Conservation (phyloP, 2,797 vertebrate genomes). For the Rhinophrynus dorsalis region DNA sequence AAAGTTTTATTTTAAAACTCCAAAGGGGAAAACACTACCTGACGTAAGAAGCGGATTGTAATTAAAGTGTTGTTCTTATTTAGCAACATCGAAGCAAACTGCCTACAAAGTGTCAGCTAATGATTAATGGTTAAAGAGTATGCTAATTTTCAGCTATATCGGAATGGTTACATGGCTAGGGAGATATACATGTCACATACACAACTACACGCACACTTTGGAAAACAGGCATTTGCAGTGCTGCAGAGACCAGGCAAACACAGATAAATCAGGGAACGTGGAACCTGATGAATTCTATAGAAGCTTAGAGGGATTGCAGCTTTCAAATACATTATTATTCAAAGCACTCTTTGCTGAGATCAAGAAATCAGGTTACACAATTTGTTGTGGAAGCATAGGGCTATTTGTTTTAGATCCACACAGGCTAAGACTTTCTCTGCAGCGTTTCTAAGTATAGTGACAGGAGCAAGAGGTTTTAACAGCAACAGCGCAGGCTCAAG, state of each 20-base stretch:
- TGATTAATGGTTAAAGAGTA: constrained; percentile 7
- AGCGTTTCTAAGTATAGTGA: constrained; percentile 82
- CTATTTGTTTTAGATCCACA: constrained; percentile 56
- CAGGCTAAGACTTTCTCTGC: constrained; percentile 58
- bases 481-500: constrained; percentile 76
- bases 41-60: too few species aligned
- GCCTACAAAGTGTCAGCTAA: neutral
- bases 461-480: constrained; percentile 72
- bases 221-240: too few species aligned
- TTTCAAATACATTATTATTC: constrained; percentile 30
- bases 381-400: constrained; percentile 49
- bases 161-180: neutral
- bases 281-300: neutral
- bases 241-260: too few species aligned
- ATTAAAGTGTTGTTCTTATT: too few species aligned
- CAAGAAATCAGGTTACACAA: constrained; percentile 57
- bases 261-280: neutral
- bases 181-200: too few species aligned
- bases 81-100: too few species aligned
- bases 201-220: neutral
- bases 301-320: neutral
- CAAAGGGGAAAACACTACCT: too few species aligned
- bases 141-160: neutral
- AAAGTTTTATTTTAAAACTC: too few species aligned
- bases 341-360: constrained; percentile 1